Percentiles rank a stretch among this genome's conserved stretches.
phyloP scores from a whole-genome alignment of 2,797 vertebrate species.

The Scyliorhinus canicula region DNA sequence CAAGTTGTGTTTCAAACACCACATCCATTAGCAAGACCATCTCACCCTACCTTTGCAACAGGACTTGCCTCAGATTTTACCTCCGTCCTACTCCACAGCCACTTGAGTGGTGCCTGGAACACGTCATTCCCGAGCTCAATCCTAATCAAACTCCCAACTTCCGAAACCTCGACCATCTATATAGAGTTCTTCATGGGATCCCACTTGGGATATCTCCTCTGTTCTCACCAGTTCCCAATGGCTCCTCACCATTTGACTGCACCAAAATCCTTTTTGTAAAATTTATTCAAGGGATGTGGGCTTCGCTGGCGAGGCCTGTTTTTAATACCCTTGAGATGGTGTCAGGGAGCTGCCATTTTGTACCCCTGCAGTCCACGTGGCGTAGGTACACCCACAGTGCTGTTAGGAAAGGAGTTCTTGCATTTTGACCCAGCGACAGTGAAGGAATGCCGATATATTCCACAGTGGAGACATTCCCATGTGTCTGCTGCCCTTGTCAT shows the following conservation, averaged over 20 bases:
- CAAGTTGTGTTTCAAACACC: neutral
- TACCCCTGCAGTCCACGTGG: no score
- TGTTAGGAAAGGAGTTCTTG: no score
- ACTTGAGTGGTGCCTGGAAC: neutral
- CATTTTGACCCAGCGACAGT: no score
- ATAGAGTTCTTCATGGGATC: neutral
- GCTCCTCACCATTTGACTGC: neutral
- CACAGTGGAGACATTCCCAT: no score
- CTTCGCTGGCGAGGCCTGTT: no score
- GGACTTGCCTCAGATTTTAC: neutral
- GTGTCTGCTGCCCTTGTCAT: no score
- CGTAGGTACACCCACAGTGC: no score
- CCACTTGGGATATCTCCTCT: neutral
- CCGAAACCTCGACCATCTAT: neutral
- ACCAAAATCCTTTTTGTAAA: neutral
- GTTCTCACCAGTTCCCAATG: neutral
- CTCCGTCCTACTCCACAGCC: neutral
- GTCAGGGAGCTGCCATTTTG: no score
- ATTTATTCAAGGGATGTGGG: no score
- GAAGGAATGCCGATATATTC: no score
- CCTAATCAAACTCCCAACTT: neutral
- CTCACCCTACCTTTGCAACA: neutral
- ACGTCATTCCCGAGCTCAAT: neutral
- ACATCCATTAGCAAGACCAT: neutral
- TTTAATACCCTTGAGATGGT: no score